Conservation (phyloP, 2,113 vertebrate species). For the Pipra filicauda region DNA sequence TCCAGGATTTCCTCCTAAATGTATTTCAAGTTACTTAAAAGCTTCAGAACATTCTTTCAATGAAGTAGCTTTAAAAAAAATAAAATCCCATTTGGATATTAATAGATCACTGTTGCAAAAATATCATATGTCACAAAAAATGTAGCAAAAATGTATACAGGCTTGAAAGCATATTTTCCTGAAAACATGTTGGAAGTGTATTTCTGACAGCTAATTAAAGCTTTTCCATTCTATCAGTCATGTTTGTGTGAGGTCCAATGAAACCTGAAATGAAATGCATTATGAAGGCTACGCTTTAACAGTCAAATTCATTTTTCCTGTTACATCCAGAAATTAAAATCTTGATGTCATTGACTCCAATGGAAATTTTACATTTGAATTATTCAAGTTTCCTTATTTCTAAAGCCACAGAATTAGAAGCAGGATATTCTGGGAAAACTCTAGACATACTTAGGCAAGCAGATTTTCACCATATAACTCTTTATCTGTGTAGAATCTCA, state of each 20-base stretch:
- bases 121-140: not conserved
- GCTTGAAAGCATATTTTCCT: slow-evolving; percentile 1
- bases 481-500: not conserved
- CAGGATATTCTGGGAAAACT: not conserved
- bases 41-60: not conserved
- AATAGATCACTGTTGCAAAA: not conserved
- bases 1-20: not conserved
- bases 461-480: not conserved
- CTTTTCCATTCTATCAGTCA: slow-evolving; percentile 14
- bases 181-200: not conserved
- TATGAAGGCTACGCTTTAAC: not conserved
- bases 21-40: not conserved
- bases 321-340: not conserved
- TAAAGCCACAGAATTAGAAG: not conserved
- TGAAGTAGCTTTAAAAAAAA: not conserved
- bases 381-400: not conserved
- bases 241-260: slow-evolving; percentile 1
- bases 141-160: not conserved
- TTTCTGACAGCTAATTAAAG: slow-evolving; percentile 62
- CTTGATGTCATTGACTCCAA: not conserved
- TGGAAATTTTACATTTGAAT: not conserved
- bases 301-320: not conserved
- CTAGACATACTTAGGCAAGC: not conserved
- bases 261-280: slow-evolving; percentile 28
- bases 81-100: not conserved